Evolutionary conservation across 2,888 invertebrate genomes (phyloP).

Genomic region (Ectemnius cavifrons): DNA sequence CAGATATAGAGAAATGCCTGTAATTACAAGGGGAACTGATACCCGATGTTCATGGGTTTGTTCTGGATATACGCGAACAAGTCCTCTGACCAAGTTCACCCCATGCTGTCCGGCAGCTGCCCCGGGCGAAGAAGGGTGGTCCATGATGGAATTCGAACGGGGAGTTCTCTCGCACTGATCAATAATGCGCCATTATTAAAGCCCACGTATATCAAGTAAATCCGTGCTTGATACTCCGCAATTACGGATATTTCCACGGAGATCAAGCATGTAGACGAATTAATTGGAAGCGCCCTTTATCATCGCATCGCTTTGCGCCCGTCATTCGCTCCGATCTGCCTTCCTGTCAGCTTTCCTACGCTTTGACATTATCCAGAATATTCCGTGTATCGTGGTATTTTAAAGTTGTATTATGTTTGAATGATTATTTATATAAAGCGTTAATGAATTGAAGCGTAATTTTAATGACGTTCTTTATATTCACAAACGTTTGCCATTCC

Average conservation of each 20-base stretch:
- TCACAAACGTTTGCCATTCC: too few species aligned
- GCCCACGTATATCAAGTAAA: conserved; percentile 60
- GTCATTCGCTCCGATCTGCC: not conserved
- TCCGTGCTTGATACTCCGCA: conserved; percentile 53
- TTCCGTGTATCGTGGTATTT: too few species aligned
- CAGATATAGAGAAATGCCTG: conserved; percentile 40
- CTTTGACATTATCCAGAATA: too few species aligned
- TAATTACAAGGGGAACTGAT: conserved; percentile 51
- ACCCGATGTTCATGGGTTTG: conserved; percentile 32
- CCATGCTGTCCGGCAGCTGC: conserved; percentile 36
- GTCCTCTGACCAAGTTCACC: conserved; percentile 51
- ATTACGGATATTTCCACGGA: conserved; percentile 59
- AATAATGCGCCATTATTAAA: conserved; percentile 68
- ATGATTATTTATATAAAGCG: too few species aligned
- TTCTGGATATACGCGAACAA: conserved; percentile 26
- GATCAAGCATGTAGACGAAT: conserved; percentile 54
- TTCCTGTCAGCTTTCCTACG: too few species aligned
- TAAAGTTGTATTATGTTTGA: too few species aligned
- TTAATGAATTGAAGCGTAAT: too few species aligned
- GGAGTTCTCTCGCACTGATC: conserved; percentile 62
- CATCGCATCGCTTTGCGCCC: conserved; percentile 28
- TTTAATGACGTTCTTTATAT: too few species aligned
- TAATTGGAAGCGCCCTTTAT: conserved; percentile 52
- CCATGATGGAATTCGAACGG: conserved; percentile 67
- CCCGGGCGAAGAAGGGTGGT: conserved; percentile 47